phyloP scores from a whole-genome alignment of 1,140 invertebrate genomes.

The Stegodyphus mimosarum region DNA sequence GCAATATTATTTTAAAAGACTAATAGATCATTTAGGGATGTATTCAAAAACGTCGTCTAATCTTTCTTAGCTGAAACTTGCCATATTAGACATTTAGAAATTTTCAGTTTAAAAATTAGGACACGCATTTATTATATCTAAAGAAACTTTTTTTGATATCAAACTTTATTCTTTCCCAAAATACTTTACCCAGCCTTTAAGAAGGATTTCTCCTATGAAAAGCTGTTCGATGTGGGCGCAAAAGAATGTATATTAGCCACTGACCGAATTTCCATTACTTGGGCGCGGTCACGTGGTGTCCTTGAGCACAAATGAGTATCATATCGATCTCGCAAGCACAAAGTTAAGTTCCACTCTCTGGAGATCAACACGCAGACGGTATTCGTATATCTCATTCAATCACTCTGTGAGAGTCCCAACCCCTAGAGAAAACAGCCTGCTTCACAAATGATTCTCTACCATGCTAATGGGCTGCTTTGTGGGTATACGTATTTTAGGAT shows the following conservation, averaged over 20 bases:
- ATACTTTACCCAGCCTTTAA: too few relatives aligned
- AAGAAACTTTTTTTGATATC: too few relatives aligned
- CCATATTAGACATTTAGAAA: too few relatives aligned
- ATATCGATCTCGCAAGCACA: slow-evolving; percentile 15
- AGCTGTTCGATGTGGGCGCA: too few relatives aligned
- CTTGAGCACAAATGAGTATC: slow-evolving; percentile 37
- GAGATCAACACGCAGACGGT: slow-evolving; percentile 52
- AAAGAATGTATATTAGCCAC: slow-evolving; percentile 25
- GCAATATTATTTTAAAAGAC: too few relatives aligned
- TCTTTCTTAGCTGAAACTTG: too few relatives aligned
- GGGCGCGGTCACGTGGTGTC: slow-evolving; percentile 30
- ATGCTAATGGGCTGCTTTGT: neutral
- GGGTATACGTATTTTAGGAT: neutral
- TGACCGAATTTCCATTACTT: slow-evolving; percentile 30
- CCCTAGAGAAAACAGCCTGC: neutral
- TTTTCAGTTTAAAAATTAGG: too few relatives aligned
- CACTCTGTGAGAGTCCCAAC: slow-evolving; percentile 5
- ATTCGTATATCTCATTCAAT: slow-evolving; percentile 47
- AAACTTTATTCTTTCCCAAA: too few relatives aligned
- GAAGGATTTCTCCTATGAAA: too few relatives aligned
- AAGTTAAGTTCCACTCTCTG: neutral
- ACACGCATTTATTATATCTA: too few relatives aligned
- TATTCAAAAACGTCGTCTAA: too few relatives aligned
- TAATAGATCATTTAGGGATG: too few relatives aligned
- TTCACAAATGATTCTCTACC: neutral